Percentiles rank a stretch among this genome's conserved stretches.
Evolutionary conservation across 2,797 vertebrate species (phyloP).

Genomic region (Podargus strigoides): DNA sequence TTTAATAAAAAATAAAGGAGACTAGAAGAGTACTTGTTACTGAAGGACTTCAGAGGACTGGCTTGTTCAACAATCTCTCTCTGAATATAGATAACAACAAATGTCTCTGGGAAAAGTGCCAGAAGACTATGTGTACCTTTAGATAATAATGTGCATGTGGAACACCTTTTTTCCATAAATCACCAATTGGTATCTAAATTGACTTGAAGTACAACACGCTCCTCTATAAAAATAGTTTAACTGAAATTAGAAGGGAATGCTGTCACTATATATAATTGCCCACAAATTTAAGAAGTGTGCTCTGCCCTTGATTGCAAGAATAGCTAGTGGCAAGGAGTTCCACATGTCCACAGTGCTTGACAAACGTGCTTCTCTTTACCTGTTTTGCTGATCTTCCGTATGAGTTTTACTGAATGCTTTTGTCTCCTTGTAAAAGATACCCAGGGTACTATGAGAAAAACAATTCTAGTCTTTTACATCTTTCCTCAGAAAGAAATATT

Average conservation of each 20-base stretch:
- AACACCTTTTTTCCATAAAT: neutral
- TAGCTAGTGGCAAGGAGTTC: neutral
- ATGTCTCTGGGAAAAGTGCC: neutral
- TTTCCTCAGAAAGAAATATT: neutral
- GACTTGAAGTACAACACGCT: neutral
- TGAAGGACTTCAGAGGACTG: neutral
- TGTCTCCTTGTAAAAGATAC: neutral
- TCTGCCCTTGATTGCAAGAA: neutral
- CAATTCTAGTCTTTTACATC: neutral
- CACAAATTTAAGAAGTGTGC: neutral
- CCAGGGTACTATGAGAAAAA: neutral
- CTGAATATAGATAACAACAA: neutral
- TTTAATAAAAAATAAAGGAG: neutral
- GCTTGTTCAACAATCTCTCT: neutral
- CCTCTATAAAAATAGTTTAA: neutral
- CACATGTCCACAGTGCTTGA: neutral
- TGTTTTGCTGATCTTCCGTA: neutral
- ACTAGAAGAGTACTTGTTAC: neutral
- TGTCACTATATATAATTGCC: neutral
- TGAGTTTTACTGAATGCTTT: neutral
- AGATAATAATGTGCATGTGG: neutral
- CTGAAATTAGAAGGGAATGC: neutral
- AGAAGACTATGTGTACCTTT: neutral
- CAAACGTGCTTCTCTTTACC: neutral
- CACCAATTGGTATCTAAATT: neutral